Base-by-base conservation (phyloP, 1,140 invertebrate species). In the Conus betulinus region DNA sequence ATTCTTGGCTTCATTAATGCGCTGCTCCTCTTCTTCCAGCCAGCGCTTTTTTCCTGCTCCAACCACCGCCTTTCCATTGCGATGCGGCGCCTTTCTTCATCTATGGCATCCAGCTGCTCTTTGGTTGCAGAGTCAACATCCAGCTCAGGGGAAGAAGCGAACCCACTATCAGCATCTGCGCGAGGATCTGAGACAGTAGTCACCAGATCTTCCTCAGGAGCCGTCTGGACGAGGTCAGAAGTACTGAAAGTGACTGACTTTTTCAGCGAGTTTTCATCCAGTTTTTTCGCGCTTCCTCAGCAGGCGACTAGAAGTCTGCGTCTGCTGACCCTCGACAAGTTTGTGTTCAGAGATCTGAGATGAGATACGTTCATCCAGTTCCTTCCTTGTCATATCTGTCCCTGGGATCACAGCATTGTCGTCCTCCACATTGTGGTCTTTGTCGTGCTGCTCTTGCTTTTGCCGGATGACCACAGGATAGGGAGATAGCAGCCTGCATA, bases 311-410 rank as follows among this genome's bases (percentile, higher is more conserved):
- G 76, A 25, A 17, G 25, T 84, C 20, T 52, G 23, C 23, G 55
- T 5, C 15, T 74, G 82, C 83, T 81, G 71, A 81, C 87, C 81
- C 52, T 57, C 82, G 90, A 89, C 8, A 74, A 90, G 76, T 39
- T 60, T 88, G 83, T 93, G 91, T 57, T 93, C 92, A 79, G 87
- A 88, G 11, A 94, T 71, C 88, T 94, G 93, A 17, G 89, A 90
- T 25, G 84, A 83, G 15, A 94, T 91, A 86, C 93, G 93, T 6
- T 94, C 92, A n/a, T 93, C 84, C 78, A 94, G 84, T 67, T 94
- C 91, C 57, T 91, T 79, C 71, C 90, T 57, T 10, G 93, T 94
- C 57, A 94, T 81, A 20, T 92, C 86, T 27, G 93, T 95, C 63
- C 93, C 93, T 74, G 93, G 94, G 78, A 93, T 93, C 5, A 92